Conservation (phyloP, 2,113 vertebrate genomes). For the Numida meleagris region DNA sequence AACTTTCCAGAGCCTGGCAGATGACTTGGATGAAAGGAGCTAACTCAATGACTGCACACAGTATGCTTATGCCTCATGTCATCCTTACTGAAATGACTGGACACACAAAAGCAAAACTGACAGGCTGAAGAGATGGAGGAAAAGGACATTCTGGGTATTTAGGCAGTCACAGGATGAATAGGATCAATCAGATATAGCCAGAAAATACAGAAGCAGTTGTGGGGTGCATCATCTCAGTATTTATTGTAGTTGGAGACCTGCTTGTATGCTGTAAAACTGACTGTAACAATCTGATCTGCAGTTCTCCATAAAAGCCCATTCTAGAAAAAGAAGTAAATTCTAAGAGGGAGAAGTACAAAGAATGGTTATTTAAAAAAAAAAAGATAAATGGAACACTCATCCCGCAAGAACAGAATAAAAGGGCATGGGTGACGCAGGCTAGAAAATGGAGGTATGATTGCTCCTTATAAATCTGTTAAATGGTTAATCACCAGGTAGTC, state of each 20-base stretch:
- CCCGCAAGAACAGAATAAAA: background rate
- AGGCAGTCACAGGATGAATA: background rate
- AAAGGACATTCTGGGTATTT: background rate
- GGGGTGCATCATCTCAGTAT: background rate
- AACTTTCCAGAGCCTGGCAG: background rate
- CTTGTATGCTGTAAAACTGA: background rate
- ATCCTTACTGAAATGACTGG: background rate
- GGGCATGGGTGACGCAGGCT: background rate
- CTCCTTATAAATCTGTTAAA: background rate
- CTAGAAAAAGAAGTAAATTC: background rate
- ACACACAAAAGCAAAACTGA: background rate
- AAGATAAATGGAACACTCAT: background rate
- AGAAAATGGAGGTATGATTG: rapidly evolving
- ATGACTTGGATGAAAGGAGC: background rate
- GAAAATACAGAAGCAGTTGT: background rate
- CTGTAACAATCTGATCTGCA: background rate
- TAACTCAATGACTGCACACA: background rate
- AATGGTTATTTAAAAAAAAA: background rate
- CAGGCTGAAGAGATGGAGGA: background rate
- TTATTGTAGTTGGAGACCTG: background rate
- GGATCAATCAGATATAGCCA: background rate
- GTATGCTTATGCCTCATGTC: background rate
- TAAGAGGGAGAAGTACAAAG: background rate
- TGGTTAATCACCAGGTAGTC: constrained; percentile 5
- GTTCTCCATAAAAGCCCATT: background rate